A percentile compares a stretch with the other conserved stretches of the same genome.
phyloP scores from a whole-genome alignment of 1,140 invertebrate species.

The Pemphigus obesinymphae region DNA sequence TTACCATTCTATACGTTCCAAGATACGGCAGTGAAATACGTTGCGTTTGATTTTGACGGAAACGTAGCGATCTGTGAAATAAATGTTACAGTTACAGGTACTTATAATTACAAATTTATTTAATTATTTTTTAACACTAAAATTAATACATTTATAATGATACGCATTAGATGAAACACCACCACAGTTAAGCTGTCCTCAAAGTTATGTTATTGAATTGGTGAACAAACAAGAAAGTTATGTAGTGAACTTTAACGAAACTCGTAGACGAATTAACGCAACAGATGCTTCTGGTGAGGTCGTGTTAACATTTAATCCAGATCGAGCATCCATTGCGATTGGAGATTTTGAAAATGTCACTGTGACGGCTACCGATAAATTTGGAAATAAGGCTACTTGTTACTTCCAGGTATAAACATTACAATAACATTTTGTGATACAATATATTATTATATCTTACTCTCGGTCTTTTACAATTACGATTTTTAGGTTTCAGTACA shows the following conservation, averaged over 20 bases:
- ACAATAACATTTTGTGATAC: no score
- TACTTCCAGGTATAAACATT: constrained; percentile 75
- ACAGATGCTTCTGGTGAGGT: constrained; percentile 87
- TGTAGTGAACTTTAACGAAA: constrained; percentile 88
- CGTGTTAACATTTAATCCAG: constrained; percentile 73
- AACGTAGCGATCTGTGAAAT: constrained; percentile 96
- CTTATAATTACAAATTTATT: no score
- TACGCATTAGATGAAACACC: constrained; percentile 73
- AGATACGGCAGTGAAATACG: constrained; percentile 89
- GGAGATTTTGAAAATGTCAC: constrained; percentile 93
- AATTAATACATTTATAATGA: constrained; percentile 40
- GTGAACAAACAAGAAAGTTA: constrained; percentile 86
- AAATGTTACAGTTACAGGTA: constrained; percentile 83
- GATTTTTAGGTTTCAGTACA: constrained; percentile 67
- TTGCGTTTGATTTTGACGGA: constrained; percentile 93
- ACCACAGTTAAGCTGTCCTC: constrained; percentile 87
- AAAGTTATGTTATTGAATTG: constrained; percentile 90
- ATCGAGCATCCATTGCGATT: constrained; percentile 79
- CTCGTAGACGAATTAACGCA: constrained; percentile 75
- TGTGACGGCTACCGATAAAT: constrained; percentile 81
- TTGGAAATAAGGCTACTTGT: constrained; percentile 83
- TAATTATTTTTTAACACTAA: neutral
- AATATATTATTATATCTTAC: no score
- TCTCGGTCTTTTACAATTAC: no score
- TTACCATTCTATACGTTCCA: constrained; percentile 85